Evolutionary conservation across 2,797 vertebrate genomes (phyloP), one percentile per base, ranked within the genome.

Genomic region (Clamator glandarius): DNA sequence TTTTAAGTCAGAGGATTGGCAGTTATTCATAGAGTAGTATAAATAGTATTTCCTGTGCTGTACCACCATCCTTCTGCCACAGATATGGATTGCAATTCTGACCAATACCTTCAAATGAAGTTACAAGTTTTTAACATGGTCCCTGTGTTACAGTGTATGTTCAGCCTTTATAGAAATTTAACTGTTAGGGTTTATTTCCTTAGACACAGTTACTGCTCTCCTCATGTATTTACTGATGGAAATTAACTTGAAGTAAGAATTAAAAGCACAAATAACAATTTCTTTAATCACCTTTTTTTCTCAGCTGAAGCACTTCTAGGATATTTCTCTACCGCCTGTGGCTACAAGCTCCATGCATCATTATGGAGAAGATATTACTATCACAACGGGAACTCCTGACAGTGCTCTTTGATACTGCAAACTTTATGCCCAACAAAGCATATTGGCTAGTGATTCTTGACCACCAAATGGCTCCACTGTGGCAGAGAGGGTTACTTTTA

Each of bases 71-170:
- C 50, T 74, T 91, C 81, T 91, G 36, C 31, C 6, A 46, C 23
- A 77, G 44, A 83, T 42, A 57, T 0, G 19, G 44, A 18, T 39
- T 84, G 9, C 16, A 42, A 21, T 72, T 84, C 26, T 75, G 54
- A 77, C 25, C 25, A 54, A 29, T 3, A 17, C 4, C 20, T 70
- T 64, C 50, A 61, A 80, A n/a, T 39, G 25, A 33, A 80, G 16
- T 55, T 61, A 5, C 11, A 57, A 58, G 3, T 9, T 4, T 36
- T 58, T 46, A 63, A 58, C 5, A 11, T 0, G 0, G 20, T 2
- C 8, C 7, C 64, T n/a, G 1, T 39, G 20, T 70, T 66, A 75
- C 33, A 36, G 6, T 21, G 25, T 3, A 12, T 12, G 5, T 28
- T 67, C 31, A 76, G 6, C 15, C 15, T 87, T 33, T 42, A 42